These are phyloP conservation scores for Prochilodus magdalenae DNA, from an alignment of 2,113 vertebrate species.

Conservation along the genomic window DNA sequence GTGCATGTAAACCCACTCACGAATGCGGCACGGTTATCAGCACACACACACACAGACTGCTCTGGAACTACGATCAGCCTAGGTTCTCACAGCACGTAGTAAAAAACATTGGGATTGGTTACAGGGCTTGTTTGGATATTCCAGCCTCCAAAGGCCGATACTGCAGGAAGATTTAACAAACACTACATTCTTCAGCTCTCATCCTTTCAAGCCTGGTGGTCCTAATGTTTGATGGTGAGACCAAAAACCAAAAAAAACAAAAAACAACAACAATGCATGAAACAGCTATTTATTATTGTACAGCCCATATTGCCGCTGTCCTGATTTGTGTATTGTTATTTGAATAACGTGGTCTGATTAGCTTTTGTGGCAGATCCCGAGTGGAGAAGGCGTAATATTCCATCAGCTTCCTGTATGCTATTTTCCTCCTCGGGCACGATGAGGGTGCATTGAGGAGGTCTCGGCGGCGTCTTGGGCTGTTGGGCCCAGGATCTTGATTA, in stretches of 20 bases:
- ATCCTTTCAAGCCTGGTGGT: not conserved
- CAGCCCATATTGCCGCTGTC: not conserved
- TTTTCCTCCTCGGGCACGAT: not conserved
- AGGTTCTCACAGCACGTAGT: too few species aligned
- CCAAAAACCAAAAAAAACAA: too few species aligned
- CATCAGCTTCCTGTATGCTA: conserved; percentile 2
- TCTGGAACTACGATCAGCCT: not conserved
- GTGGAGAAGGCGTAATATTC: conserved; percentile 4
- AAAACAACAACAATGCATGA: not conserved
- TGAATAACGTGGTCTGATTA: conserved; percentile 22
- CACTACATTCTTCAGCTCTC: not conserved
- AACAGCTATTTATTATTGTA: not conserved
- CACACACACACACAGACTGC: not conserved
- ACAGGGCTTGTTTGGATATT: not conserved
- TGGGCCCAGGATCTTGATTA: conserved; percentile 61
- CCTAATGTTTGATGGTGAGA: not conserved
- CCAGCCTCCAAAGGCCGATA: not conserved
- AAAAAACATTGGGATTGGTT: not conserved
- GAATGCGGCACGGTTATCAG: too few species aligned
- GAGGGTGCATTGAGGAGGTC: conserved; percentile 25
- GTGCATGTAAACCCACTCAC: too few species aligned
- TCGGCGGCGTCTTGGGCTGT: conserved; percentile 25
- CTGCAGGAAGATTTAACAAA: too few species aligned
- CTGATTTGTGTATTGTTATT: conserved; percentile 41
- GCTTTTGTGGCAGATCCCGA: conserved; percentile 6